These are phyloP conservation scores for Euura lappo DNA, from an alignment of 1,140 invertebrate genomes.

Conservation along the genomic window DNA sequence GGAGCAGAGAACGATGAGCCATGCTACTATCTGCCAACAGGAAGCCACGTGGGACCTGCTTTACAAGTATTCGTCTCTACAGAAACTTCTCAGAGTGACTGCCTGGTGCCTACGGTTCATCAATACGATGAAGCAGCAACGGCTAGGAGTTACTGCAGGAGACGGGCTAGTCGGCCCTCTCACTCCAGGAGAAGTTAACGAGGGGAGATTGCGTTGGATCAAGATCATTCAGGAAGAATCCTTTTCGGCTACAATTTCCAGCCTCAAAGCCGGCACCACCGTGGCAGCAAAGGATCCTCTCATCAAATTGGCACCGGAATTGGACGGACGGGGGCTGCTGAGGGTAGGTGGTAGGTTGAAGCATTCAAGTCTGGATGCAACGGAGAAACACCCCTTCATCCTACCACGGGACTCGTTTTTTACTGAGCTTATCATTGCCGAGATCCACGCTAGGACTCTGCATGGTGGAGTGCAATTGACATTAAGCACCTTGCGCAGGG, in stretches of 20 bases:
- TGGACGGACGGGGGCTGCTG: not conserved
- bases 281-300: not conserved
- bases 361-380: not conserved
- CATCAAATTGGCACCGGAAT: not conserved
- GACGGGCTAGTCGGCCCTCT: too few relatives aligned
- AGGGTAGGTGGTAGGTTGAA: not conserved
- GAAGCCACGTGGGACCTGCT: not conserved
- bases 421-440: not conserved
- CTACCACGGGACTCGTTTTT: not conserved
- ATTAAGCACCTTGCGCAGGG: not conserved
- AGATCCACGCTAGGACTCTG: constrained; percentile 8
- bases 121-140: too few relatives aligned
- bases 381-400: not conserved
- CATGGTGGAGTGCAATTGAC: constrained; percentile 13
- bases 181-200: too few relatives aligned
- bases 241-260: too few relatives aligned
- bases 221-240: too few relatives aligned
- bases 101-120: not conserved
- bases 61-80: not conserved
- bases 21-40: too few relatives aligned
- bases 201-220: too few relatives aligned
- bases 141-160: too few relatives aligned
- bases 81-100: not conserved
- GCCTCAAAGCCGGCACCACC: too few relatives aligned
- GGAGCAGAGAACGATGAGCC: too few relatives aligned